Evolutionary conservation across 2,797 vertebrate genomes (phyloP).

Genomic region (Pipistrellus pygmaeus): DNA sequence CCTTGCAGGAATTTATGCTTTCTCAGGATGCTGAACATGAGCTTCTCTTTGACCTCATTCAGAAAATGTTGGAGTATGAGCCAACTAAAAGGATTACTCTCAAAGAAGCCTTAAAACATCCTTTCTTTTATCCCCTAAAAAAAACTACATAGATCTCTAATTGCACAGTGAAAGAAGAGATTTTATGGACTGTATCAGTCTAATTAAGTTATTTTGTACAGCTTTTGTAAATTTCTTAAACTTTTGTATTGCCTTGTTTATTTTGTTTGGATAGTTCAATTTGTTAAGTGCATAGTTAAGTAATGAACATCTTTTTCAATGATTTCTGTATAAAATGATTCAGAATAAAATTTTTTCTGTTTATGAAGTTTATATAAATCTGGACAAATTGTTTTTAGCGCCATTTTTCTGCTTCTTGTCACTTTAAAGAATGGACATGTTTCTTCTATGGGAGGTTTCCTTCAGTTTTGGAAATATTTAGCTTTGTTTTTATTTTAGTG

Average conservation of each 20-base stretch:
- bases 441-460: background rate
- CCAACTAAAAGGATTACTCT: constrained; percentile 91
- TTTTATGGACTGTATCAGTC: constrained; percentile 94
- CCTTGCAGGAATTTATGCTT: constrained; percentile 90
- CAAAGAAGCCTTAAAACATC: constrained; percentile 91
- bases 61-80: constrained; percentile 94
- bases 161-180: constrained; percentile 77
- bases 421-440: background rate
- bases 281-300: constrained; percentile 68
- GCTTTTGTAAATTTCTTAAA: constrained; percentile 81
- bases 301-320: constrained; percentile 51
- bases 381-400: background rate
- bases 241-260: constrained; percentile 79
- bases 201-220: constrained; percentile 89
- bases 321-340: constrained; percentile 60
- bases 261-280: constrained; percentile 74
- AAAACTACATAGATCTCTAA: background rate
- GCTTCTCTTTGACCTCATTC: constrained; percentile 92
- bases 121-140: constrained; percentile 89
- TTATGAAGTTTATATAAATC: constrained; percentile 23
- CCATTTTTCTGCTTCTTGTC: background rate
- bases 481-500: background rate
- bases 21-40: constrained; percentile 90
- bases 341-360: constrained; percentile 69
- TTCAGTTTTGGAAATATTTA: background rate